These are phyloP conservation scores for Colletes collaris DNA, from an alignment of 2,888 invertebrate species.

Conservation along the genomic window DNA sequence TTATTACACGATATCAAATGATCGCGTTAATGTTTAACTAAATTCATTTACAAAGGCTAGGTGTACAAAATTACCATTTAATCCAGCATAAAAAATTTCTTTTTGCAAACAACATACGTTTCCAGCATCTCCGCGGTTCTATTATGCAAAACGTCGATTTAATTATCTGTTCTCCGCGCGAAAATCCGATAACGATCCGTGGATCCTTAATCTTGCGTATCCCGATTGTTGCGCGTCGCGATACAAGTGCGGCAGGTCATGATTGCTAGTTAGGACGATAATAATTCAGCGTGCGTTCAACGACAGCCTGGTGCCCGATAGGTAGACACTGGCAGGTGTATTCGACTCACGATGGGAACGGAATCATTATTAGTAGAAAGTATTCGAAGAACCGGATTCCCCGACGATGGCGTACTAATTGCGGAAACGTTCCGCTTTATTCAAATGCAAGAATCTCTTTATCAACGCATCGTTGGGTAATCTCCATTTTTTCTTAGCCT, in stretches of 20 bases:
- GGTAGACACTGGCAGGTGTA: conserved; percentile 35
- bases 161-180: conserved; percentile 30
- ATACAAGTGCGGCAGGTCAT: conserved; percentile 54
- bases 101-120: neutral
- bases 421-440: conserved; percentile 71
- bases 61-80: too few species aligned
- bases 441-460: conserved; percentile 39
- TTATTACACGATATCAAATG: too few species aligned
- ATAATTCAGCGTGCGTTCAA: conserved; percentile 40
- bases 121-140: too few species aligned
- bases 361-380: conserved; percentile 80
- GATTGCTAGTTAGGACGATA: conserved; percentile 45
- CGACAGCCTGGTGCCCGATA: conserved; percentile 15
- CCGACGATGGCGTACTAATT: conserved; percentile 70
- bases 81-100: too few species aligned
- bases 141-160: neutral
- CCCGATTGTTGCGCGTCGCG: conserved; percentile 38
- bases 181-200: conserved; percentile 37
- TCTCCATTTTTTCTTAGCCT: neutral
- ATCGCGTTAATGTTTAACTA: too few species aligned
- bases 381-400: conserved; percentile 73
- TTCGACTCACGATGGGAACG: conserved; percentile 69
- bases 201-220: conserved; percentile 30
- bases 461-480: conserved; percentile 45
- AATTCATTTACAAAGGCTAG: too few species aligned